phyloP scores from a whole-genome alignment of 1,140 invertebrate species.

The Pissodes strobi region DNA sequence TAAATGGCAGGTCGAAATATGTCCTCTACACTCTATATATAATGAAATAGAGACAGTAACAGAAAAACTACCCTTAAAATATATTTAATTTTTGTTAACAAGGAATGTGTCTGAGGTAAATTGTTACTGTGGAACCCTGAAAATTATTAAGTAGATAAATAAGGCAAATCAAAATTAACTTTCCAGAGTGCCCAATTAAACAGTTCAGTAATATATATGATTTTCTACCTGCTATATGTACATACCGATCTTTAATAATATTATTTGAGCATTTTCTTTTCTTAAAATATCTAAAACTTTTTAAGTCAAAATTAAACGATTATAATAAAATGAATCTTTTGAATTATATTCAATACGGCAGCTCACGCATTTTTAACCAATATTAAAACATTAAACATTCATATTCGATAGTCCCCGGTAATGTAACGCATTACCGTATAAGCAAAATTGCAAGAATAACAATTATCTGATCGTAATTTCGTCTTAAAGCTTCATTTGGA shows the following conservation, averaged over 20 bases:
- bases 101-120: constrained; percentile 41
- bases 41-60: constrained; percentile 10
- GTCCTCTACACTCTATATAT: neutral
- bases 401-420: too few species aligned
- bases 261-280: constrained; percentile 42
- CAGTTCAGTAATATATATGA: neutral
- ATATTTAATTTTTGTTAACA: constrained; percentile 20
- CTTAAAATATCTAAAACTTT: constrained; percentile 21
- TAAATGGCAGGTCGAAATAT: too few species aligned
- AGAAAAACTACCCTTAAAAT: constrained; percentile 9
- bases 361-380: too few species aligned
- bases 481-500: neutral
- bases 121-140: constrained; percentile 31
- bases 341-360: too few species aligned
- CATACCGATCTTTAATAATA: constrained; percentile 19
- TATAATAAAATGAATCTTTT: too few species aligned
- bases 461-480: too few species aligned
- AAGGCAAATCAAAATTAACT: constrained; percentile 5
- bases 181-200: neutral
- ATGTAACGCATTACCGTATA: too few species aligned
- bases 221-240: constrained; percentile 20
- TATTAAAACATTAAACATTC: too few species aligned
- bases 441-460: too few species aligned
- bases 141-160: constrained; percentile 29
- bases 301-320: too few species aligned